phyloP scores from a whole-genome alignment of 2,113 vertebrate species.

The Caranx melampygus region DNA sequence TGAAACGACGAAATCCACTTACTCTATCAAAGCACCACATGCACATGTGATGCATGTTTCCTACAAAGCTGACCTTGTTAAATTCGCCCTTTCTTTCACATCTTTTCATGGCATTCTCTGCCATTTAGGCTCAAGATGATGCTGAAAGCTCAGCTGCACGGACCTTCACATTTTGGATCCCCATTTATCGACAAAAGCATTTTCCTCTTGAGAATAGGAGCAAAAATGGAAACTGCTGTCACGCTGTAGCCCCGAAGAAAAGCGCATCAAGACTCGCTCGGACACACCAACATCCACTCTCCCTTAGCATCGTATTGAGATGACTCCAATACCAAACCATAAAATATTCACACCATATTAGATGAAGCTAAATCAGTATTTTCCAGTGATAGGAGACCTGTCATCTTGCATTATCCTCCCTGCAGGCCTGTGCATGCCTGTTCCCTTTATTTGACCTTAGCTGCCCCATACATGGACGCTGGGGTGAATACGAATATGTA shows the following conservation, averaged over 20 bases:
- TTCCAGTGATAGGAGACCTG: slow-evolving; percentile 37
- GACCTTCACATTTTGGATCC: slow-evolving; percentile 6
- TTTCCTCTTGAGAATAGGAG: slow-evolving; percentile 12
- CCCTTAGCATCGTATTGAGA: slow-evolving; percentile 75
- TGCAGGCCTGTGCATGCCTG: slow-evolving; percentile 17
- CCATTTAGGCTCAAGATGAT: slow-evolving; percentile 20
- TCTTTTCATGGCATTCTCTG: slow-evolving; percentile 2
- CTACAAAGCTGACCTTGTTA: not conserved
- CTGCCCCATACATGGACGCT: not conserved
- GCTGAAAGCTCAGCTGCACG: not conserved
- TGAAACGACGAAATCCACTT: slow-evolving; percentile 5
- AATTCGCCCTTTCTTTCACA: slow-evolving; percentile 6
- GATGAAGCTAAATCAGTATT: slow-evolving; percentile 56
- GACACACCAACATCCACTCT: slow-evolving; percentile 8
- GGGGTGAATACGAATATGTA: slow-evolving; percentile 36
- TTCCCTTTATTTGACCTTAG: slow-evolving; percentile 53
- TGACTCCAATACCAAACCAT: slow-evolving; percentile 81
- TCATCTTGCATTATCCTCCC: slow-evolving; percentile 48
- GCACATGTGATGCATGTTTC: not conserved
- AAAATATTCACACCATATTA: slow-evolving; percentile 44
- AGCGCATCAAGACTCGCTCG: slow-evolving; percentile 25
- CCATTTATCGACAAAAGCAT: slow-evolving; percentile 9
- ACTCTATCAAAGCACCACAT: not conserved
- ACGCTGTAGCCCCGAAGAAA: slow-evolving; percentile 6
- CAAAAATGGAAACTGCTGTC: slow-evolving; percentile 29